Conservation (phyloP, 2,797 vertebrate species). For the Pelobates cultripes region DNA sequence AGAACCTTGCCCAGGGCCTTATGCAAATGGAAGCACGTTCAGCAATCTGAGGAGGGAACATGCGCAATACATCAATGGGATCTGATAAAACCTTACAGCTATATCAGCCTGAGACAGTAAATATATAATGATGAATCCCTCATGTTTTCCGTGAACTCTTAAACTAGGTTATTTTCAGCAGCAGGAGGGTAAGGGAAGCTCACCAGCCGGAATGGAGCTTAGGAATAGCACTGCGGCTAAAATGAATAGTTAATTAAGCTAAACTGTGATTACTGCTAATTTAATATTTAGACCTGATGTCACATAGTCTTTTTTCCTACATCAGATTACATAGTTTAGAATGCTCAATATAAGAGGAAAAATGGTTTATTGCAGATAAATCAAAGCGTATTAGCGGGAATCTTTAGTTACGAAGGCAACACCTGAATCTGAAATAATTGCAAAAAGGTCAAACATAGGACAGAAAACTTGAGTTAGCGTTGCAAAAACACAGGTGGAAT, state of each 20-base stretch:
- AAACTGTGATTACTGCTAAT: slow-evolving; percentile 45
- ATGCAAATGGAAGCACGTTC: slow-evolving; percentile 98
- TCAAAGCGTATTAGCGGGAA: background rate
- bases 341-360: background rate
- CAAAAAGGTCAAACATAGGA: background rate
- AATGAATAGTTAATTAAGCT: slow-evolving; percentile 59
- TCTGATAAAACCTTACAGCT: slow-evolving; percentile 92
- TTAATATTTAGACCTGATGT: background rate
- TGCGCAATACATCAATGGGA: slow-evolving; percentile 97
- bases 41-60: slow-evolving; percentile 93
- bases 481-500: no score
- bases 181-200: slow-evolving; percentile 65
- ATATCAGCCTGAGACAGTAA: slow-evolving; percentile 91
- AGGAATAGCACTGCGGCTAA: slow-evolving; percentile 45
- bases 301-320: background rate
- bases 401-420: background rate
- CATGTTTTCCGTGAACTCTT: slow-evolving; percentile 82
- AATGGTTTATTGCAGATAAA: background rate
- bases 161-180: slow-evolving; percentile 78
- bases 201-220: slow-evolving; percentile 59
- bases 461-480: no score
- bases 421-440: background rate
- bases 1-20: slow-evolving; percentile 99
- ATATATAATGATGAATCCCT: slow-evolving; percentile 96
- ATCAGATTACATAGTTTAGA: background rate